Evolutionary conservation across 2,113 vertebrate species (phyloP).

Genomic region (Mustela lutreola): DNA sequence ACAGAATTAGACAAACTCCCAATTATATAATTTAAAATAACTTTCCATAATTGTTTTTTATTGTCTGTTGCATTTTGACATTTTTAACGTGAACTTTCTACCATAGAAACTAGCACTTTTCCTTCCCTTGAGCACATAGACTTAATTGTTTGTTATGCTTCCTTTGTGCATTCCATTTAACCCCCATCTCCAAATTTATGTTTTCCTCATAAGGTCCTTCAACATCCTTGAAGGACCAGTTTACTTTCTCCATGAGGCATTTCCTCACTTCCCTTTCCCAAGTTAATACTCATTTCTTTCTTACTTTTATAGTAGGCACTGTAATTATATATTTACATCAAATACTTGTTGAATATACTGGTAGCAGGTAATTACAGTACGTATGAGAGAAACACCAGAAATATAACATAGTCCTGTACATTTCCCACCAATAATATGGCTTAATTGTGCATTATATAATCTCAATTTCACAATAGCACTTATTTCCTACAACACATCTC

Average conservation of each 20-base stretch:
- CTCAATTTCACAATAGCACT: not conserved
- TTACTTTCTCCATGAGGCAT: not conserved
- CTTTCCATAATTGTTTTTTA: not conserved
- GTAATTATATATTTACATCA: not conserved
- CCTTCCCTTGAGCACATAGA: not conserved
- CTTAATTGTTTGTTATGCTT: not conserved
- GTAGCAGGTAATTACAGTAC: not conserved
- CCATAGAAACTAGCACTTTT: not conserved
- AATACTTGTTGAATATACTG: not conserved
- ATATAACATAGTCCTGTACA: not conserved
- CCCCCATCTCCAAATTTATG: not conserved
- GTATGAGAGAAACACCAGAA: not conserved
- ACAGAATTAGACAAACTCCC: not conserved
- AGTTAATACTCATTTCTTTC: not conserved
- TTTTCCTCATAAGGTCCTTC: not conserved
- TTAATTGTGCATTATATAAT: not conserved
- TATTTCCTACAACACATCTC: not conserved
- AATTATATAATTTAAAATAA: not conserved
- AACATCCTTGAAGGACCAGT: not conserved
- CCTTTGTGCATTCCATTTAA: not conserved
- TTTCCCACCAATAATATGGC: not conserved
- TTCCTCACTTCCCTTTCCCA: conserved; percentile 7
- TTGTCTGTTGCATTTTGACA: not conserved
- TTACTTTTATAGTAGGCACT: not conserved
- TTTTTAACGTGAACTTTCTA: not conserved